Base-by-base conservation (phyloP, 2,888 invertebrate species). In the Crossocerus cetratus region DNA sequence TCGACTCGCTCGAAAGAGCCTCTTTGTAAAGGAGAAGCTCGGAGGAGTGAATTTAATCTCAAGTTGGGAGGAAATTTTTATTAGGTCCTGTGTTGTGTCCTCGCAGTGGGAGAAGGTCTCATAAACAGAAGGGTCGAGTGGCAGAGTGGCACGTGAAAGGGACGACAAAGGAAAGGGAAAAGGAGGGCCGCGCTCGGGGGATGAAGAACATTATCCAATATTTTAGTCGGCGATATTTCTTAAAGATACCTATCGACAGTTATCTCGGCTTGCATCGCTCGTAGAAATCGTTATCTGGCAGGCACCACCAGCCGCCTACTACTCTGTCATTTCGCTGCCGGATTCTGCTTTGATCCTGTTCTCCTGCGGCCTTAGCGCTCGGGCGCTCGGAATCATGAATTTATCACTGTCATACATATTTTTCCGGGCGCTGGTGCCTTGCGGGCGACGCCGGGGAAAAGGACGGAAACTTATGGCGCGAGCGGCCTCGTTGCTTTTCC, bases 231-330 rank as follows among this genome's bases (percentile, higher is more conserved):
- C 73, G 74, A 78, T 77, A 78, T 65, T 69, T 70, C 68, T 84
- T 77, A 61, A 20, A 85, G 84, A 85, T 85, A 80, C 67, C 76
- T 62, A 77, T 82, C 72, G 69, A 32, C 18, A 11, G 69, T 77
- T 85, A 86, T 86, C 86, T 80, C 62, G 32, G 64, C 62, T 69
- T 76, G 72, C 74, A 86, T 86, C 86, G 76, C 77, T 81, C 69
- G 82, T 83, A 82, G 77, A 76, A 85, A 85, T 84, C 81, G n/a
- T 84, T 84, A 84, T 85, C 85, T 84, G 60, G 58, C 57, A 77
- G 67, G 53, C 76, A 75, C 74, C 71, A 74, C 59, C 58, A 66
- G 70, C 74, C 81, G 83, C 73, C 73, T 67, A 45, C 65, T 61
- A 69, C 78, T 85, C 76, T 65, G 82, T 84, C 84, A 82, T 78